Percentiles rank a stretch among this genome's conserved stretches.
Conservation (phyloP, 2,888 invertebrate genomes). For the Pseudococcus longispinus region DNA sequence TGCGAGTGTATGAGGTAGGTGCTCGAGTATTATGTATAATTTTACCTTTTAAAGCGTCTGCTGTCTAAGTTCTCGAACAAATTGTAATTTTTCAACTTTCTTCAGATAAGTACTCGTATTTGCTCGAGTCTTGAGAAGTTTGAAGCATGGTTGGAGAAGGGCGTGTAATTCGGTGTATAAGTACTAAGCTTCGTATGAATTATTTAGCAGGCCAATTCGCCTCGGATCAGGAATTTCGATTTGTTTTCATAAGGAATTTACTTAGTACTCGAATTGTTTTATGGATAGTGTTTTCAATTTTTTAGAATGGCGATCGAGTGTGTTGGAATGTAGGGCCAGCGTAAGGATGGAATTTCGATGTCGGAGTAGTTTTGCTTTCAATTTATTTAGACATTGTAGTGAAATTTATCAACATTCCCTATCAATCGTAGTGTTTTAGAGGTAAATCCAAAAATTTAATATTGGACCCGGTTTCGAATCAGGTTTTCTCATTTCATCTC, state of each 20-base stretch:
- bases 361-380: no score
- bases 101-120: background rate
- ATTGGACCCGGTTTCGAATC: no score
- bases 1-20: background rate
- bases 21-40: background rate
- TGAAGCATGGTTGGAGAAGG: background rate
- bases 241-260: background rate
- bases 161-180: background rate
- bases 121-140: background rate
- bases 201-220: background rate
- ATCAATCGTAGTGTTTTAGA: no score
- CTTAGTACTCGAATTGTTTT: background rate
- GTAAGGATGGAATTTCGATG: no score
- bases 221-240: background rate
- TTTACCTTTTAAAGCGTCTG: background rate
- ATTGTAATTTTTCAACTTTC: slow-evolving; percentile 5
- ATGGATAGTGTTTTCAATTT: background rate
- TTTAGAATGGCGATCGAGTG: background rate
- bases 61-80: background rate
- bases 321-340: no score
- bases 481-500: no score
- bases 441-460: no score
- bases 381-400: no score
- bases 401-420: no score
- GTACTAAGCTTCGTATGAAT: background rate